phyloP scores from a whole-genome alignment of 2,113 vertebrate species.

The Montifringilla adamsi region DNA sequence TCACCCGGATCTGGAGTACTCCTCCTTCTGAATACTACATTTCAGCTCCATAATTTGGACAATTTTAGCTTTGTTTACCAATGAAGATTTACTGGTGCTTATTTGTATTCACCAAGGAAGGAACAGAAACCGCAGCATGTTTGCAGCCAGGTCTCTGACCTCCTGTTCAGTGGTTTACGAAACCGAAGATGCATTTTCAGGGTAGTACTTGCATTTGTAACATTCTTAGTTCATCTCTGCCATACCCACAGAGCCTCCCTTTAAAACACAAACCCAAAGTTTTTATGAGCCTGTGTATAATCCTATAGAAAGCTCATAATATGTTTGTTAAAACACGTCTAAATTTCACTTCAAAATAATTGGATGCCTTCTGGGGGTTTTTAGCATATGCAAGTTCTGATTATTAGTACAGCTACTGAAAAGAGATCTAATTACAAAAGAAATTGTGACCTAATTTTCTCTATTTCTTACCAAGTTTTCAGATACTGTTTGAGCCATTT shows the following conservation, averaged over 20 bases:
- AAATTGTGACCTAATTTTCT: neutral
- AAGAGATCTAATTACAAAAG: neutral
- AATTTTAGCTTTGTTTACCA: slow-evolving; percentile 5
- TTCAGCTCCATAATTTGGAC: neutral
- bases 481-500: neutral
- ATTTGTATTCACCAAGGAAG: neutral
- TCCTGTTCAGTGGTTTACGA: neutral
- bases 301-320: neutral
- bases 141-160: neutral
- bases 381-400: neutral
- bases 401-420: neutral
- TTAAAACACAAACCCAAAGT: neutral
- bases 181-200: neutral
- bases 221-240: neutral
- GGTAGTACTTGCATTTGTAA: neutral
- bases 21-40: neutral
- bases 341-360: neutral
- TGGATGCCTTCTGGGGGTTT: neutral
- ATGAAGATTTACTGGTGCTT: neutral
- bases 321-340: neutral
- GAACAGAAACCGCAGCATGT: neutral
- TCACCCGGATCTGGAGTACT: neutral
- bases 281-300: neutral
- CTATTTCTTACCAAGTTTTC: neutral
- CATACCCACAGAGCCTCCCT: neutral